Percentiles rank a stretch among this genome's conserved stretches.
Evolutionary conservation across 1,140 invertebrate species (phyloP).

Genomic region (Akabosia matsudoensis): DNA sequence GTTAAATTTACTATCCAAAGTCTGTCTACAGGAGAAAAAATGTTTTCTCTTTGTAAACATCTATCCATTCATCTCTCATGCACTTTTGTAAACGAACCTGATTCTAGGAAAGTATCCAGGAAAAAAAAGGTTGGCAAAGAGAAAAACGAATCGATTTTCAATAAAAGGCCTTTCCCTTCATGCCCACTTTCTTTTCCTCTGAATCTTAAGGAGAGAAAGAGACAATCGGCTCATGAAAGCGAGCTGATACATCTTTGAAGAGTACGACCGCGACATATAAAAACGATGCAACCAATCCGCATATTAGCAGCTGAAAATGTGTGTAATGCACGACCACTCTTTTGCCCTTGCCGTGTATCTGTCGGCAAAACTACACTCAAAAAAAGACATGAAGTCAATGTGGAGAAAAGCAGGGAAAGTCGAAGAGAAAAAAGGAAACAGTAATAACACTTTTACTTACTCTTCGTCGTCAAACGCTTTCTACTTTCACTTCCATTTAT

Average conservation of each 20-base stretch:
- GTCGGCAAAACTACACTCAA: no score
- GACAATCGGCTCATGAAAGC: neutral
- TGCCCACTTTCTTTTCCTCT: neutral
- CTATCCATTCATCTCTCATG: no score
- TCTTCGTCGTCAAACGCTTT: neutral
- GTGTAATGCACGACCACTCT: no score
- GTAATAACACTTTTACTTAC: neutral
- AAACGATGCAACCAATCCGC: neutral
- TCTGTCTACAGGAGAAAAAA: no score
- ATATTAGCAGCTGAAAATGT: neutral
- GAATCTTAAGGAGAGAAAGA: neutral
- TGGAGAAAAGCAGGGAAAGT: neutral
- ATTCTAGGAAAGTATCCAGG: neutral
- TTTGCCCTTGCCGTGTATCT: no score
- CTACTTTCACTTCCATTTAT: neutral
- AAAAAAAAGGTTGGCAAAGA: neutral
- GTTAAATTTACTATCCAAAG: no score
- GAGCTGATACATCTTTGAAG: neutral
- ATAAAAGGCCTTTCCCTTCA: constrained; percentile 15
- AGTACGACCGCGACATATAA: neutral
- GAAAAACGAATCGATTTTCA: constrained; percentile 32
- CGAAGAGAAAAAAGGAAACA: neutral
- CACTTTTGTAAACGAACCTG: neutral
- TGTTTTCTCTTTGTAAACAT: no score
- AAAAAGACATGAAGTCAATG: no score